Evolutionary conservation across 2,113 vertebrate genomes (phyloP).

Genomic region (Microtus richardsoni): DNA sequence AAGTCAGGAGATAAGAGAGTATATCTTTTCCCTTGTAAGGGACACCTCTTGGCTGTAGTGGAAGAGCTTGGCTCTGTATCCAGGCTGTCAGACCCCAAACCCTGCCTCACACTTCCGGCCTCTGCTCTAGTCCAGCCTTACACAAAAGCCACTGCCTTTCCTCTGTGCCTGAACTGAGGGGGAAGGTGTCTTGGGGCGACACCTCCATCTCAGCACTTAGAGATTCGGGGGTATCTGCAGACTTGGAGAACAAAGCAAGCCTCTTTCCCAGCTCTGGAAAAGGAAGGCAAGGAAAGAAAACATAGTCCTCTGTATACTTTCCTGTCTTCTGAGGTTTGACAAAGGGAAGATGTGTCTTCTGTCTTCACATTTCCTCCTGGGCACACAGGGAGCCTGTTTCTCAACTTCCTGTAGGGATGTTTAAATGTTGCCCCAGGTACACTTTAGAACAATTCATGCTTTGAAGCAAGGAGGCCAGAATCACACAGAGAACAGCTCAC

Average conservation of each 20-base stretch:
- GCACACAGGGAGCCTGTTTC: not conserved
- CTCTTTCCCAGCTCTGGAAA: not conserved
- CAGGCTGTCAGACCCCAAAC: not conserved
- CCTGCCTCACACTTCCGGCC: not conserved
- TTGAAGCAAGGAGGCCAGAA: not conserved
- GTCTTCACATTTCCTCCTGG: not conserved
- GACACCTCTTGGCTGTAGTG: not conserved
- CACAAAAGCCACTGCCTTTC: not conserved
- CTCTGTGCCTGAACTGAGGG: not conserved
- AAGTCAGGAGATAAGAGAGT: not conserved
- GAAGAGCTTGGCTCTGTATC: not conserved
- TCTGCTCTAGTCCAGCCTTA: not conserved
- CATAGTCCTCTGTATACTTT: not conserved
- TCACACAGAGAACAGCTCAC: not conserved
- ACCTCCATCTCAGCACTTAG: not conserved
- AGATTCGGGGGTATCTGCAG: not conserved
- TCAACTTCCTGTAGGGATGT: not conserved
- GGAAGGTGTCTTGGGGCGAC: not conserved
- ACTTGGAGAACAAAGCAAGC: not conserved
- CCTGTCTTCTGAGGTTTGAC: constrained; percentile 15
- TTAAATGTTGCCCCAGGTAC: not conserved
- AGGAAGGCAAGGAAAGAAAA: not conserved
- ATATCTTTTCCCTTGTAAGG: constrained; percentile 22
- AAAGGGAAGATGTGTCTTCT: not conserved
- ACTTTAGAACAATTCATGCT: not conserved